These are phyloP conservation scores for Chaetodon trifasciatus DNA, from an alignment of 2,797 vertebrate species.

Conservation along the genomic window DNA sequence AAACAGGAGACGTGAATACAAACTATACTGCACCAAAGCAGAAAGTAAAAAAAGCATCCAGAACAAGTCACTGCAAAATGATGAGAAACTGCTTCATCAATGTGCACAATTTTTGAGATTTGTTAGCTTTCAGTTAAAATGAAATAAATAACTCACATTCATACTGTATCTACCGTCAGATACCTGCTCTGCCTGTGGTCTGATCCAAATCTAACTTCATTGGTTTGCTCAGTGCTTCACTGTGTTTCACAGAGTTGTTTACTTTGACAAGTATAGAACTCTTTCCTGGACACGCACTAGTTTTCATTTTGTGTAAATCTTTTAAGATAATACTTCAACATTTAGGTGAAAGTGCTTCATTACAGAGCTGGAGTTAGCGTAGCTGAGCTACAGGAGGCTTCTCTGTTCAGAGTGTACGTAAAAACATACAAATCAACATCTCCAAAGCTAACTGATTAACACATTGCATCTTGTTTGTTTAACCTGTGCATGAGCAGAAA, in stretches of 20 bases:
- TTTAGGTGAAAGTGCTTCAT: not conserved
- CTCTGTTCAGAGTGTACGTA: not conserved
- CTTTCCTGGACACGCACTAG: not conserved
- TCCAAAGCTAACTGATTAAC: not conserved
- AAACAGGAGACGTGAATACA: not conserved
- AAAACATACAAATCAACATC: slow-evolving; percentile 1
- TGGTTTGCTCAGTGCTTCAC: not conserved
- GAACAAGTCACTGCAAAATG: too few species aligned
- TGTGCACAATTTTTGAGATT: not conserved
- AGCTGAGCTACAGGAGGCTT: not conserved
- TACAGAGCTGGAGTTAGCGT: not conserved
- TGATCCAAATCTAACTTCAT: not conserved
- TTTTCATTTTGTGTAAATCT: not conserved
- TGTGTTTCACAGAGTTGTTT: not conserved
- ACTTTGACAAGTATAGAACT: not conserved
- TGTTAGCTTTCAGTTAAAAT: not conserved
- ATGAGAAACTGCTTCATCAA: not conserved
- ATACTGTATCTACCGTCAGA: not conserved
- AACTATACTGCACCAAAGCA: slow-evolving; percentile 6
- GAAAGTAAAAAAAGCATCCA: too few species aligned
- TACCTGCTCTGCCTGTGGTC: not conserved
- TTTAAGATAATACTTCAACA: not conserved
- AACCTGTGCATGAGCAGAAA: not conserved
- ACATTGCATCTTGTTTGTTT: not conserved
- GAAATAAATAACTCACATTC: not conserved